phyloP scores from a whole-genome alignment of 2,888 invertebrate genomes.

The Phytoseiulus persimilis region DNA sequence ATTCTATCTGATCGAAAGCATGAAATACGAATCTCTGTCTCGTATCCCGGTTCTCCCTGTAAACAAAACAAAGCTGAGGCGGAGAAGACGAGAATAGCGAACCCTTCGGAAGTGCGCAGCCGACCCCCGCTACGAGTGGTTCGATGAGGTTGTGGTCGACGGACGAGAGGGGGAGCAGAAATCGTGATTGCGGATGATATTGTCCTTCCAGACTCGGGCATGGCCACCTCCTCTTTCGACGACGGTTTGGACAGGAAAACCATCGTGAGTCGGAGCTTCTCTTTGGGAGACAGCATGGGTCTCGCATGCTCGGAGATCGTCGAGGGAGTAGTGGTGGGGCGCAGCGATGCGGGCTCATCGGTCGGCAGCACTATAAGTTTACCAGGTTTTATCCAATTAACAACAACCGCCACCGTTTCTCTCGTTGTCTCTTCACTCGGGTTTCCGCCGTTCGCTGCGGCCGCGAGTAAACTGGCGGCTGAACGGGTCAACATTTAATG shows the following conservation, averaged over 20 bases:
- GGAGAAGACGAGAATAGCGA: neutral
- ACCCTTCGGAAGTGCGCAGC: neutral
- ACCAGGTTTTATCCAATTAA: neutral
- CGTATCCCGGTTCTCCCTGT: neutral
- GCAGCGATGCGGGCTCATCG: neutral
- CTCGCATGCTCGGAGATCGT: neutral
- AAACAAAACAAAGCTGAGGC: neutral
- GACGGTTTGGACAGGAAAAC: too few species aligned
- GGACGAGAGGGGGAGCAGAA: neutral
- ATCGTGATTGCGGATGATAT: neutral
- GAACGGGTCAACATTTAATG: neutral
- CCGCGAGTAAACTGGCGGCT: neutral
- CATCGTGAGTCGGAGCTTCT: too few species aligned
- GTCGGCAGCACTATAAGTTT: neutral
- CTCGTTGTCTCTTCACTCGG: neutral
- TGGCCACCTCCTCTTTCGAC: too few species aligned
- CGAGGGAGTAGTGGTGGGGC: neutral
- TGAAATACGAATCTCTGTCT: too few species aligned
- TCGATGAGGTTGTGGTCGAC: neutral
- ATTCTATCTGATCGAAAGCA: too few species aligned
- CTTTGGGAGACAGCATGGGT: neutral
- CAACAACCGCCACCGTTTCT: neutral
- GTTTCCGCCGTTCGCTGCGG: neutral
- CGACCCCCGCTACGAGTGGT: neutral
- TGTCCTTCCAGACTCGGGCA: neutral